Percentiles rank a stretch among this genome's conserved stretches.
phyloP scores from a whole-genome alignment of 2,797 vertebrate genomes.

The Enteromius thamalakanensis region DNA sequence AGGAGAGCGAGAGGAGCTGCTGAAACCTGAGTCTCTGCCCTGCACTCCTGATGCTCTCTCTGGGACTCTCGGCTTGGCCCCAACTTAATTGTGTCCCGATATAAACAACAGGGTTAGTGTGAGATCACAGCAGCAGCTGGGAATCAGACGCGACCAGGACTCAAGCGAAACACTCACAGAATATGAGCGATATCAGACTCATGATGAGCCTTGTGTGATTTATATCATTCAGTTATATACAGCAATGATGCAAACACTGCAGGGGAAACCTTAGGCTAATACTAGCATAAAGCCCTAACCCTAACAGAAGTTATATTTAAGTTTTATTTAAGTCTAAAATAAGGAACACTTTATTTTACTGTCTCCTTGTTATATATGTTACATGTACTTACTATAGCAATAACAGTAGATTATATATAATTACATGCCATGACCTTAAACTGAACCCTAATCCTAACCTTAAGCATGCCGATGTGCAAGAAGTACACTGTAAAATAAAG shows the following conservation, averaged over 20 bases:
- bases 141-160: constrained; percentile 79
- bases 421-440: background rate
- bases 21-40: constrained; percentile 85
- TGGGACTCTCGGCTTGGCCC: constrained; percentile 88
- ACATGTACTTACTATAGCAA: background rate
- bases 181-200: constrained; percentile 61
- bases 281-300: too few species aligned
- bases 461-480: background rate
- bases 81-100: constrained; percentile 87
- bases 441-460: background rate
- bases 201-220: constrained; percentile 1
- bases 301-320: too few species aligned
- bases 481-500: background rate
- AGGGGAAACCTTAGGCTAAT: too few species aligned
- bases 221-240: background rate
- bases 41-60: constrained; percentile 90
- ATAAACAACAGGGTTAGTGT: constrained; percentile 94
- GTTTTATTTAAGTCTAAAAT: background rate
- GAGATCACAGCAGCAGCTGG: constrained; percentile 88
- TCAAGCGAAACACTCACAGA: constrained; percentile 77
- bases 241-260: too few species aligned
- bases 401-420: background rate
- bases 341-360: background rate
- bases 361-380: background rate
- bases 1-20: constrained; percentile 63